Conservation (phyloP, 2,888 invertebrate genomes). For the Eilema depressum region DNA sequence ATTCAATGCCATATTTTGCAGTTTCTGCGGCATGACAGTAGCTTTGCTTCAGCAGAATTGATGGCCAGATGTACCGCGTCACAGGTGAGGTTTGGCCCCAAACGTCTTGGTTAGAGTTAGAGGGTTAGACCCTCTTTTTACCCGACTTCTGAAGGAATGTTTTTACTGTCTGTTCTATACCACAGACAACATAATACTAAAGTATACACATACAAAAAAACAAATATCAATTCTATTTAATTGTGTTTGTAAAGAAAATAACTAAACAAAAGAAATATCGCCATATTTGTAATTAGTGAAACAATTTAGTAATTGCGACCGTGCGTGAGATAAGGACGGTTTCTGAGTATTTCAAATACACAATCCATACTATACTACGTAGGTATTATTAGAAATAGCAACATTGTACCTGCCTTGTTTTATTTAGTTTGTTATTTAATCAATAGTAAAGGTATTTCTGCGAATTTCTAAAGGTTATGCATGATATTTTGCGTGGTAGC, state of each 20-base stretch:
- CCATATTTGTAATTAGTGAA: constrained; percentile 8
- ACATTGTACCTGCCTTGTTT: not conserved
- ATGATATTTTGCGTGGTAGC: too few relatives aligned
- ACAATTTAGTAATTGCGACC: constrained; percentile 1
- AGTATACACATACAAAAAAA: not conserved
- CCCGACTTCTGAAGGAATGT: too few relatives aligned
- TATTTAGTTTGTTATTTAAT: not conserved
- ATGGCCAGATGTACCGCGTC: too few relatives aligned
- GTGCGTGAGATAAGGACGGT: constrained; percentile 13
- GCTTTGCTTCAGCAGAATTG: too few relatives aligned
- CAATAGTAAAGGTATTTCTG: not conserved
- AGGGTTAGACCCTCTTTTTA: too few relatives aligned
- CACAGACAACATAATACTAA: too few relatives aligned
- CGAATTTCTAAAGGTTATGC: not conserved
- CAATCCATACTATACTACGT: not conserved
- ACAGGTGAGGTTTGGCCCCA: too few relatives aligned
- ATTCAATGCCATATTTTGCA: too few relatives aligned
- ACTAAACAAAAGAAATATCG: not conserved
- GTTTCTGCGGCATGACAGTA: too few relatives aligned
- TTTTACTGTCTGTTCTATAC: too few relatives aligned
- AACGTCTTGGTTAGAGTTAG: too few relatives aligned
- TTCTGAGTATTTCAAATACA: not conserved
- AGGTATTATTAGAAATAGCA: not conserved
- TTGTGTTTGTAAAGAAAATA: not conserved
- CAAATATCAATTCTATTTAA: not conserved